Evolutionary conservation across 1,140 invertebrate species (phyloP).

Genomic region (Sipha flava): DNA sequence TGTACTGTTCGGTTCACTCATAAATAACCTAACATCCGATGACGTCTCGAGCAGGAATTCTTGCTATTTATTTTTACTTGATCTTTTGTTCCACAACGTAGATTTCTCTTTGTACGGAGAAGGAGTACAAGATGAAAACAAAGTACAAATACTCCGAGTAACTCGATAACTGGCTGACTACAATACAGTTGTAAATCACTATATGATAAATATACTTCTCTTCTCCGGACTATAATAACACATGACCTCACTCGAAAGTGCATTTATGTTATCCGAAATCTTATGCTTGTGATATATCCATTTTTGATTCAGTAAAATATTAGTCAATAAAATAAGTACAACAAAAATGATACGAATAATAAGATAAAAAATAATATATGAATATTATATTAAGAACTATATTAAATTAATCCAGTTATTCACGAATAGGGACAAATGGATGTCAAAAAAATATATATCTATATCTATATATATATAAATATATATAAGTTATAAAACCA

Average conservation of each 20-base stretch:
- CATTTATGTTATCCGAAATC: not conserved
- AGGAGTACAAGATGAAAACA: not conserved
- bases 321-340: not conserved
- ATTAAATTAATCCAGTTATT: too few species aligned
- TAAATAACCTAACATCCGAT: constrained; percentile 3
- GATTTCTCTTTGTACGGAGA: not conserved
- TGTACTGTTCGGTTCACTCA: not conserved
- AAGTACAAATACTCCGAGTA: constrained; percentile 9
- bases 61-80: not conserved
- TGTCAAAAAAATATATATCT: too few species aligned
- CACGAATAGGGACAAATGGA: too few species aligned
- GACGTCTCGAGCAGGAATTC: constrained; percentile 7
- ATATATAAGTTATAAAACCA: too few species aligned
- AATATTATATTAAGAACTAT: too few species aligned
- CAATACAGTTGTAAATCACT: constrained; percentile 29
- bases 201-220: constrained; percentile 6
- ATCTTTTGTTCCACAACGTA: not conserved
- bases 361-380: too few species aligned
- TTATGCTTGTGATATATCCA: not conserved
- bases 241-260: not conserved
- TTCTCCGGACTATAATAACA: not conserved
- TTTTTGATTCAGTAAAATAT: not conserved
- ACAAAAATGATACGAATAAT: not conserved
- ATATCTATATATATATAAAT: too few species aligned
- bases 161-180: constrained; percentile 25